Conservation (phyloP, 92 coral and sea anemone species). For the Diadumene lineata region DNA sequence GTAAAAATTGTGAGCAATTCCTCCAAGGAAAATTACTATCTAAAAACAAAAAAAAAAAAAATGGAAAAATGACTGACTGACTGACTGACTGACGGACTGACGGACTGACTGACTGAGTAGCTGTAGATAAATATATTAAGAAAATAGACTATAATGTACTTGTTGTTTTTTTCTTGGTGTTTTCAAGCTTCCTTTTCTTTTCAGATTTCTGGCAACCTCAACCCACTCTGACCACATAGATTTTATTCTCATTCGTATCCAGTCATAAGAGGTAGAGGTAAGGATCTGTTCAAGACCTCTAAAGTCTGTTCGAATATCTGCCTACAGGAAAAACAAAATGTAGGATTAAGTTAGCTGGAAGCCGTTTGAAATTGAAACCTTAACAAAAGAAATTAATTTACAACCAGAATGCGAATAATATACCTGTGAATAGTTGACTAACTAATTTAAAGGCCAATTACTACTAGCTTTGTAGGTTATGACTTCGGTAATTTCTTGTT, state of each 20-base stretch:
- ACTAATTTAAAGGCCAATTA: no score
- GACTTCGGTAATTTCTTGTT: no score
- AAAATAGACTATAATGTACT: neutral
- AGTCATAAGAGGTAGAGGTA: slow-evolving; percentile 28
- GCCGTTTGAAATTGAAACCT: no score
- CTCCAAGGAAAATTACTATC: slow-evolving; percentile 64
- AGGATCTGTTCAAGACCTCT: slow-evolving; percentile 54
- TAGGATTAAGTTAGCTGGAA: neutral
- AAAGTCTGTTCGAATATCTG: slow-evolving; percentile 51
- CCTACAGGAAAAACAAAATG: slow-evolving; percentile 27
- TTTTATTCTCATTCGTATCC: slow-evolving; percentile 60
- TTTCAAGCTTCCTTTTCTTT: slow-evolving; percentile 26
- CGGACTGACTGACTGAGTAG: neutral
- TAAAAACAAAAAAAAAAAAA: no score
- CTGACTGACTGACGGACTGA: neutral
- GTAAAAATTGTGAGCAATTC: slow-evolving; percentile 25
- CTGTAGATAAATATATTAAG: neutral
- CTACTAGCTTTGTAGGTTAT: no score
- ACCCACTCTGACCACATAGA: slow-evolving; percentile 71
- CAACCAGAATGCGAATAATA: no score
- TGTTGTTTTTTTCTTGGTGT: slow-evolving; percentile 43
- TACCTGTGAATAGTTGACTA: no score
- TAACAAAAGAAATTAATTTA: no score
- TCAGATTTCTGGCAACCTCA: slow-evolving; percentile 47
- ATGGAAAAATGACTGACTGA: neutral